Evolutionary conservation across 2,797 vertebrate genomes (phyloP).

Genomic region (Neosalanx taihuensis): DNA sequence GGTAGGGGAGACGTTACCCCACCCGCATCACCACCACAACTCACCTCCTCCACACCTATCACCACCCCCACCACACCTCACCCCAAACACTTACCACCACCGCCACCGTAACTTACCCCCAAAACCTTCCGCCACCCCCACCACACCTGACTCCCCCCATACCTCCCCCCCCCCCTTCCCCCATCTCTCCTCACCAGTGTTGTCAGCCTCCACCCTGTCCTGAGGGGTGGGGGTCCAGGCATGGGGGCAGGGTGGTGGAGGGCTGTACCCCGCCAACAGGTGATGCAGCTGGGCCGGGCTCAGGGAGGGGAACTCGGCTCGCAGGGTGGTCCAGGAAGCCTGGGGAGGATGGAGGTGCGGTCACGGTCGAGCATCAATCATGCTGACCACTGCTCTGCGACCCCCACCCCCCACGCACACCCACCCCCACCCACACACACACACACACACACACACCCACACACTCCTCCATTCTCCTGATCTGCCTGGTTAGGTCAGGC

Average conservation of each 20-base stretch:
- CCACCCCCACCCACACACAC: too few species aligned
- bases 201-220: conserved; percentile 54
- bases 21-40: too few species aligned
- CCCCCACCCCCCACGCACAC: too few species aligned
- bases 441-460: too few species aligned
- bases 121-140: background rate
- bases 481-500: too few species aligned
- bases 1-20: background rate
- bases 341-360: conserved; percentile 25
- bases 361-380: background rate
- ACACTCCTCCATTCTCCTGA: too few species aligned
- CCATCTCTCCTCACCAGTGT: conserved; percentile 58
- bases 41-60: too few species aligned
- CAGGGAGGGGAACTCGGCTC: conserved; percentile 64
- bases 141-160: too few species aligned
- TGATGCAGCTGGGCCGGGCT: conserved; percentile 76
- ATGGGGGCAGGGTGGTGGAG: conserved; percentile 53
- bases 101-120: too few species aligned
- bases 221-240: conserved; percentile 65
- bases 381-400: background rate
- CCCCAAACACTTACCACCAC: too few species aligned
- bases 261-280: conserved; percentile 74
- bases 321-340: conserved; percentile 71
- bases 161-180: background rate
- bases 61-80: too few species aligned